These are phyloP conservation scores for Alectura lathami DNA, from an alignment of 2,113 vertebrate species.

Conservation along the genomic window DNA sequence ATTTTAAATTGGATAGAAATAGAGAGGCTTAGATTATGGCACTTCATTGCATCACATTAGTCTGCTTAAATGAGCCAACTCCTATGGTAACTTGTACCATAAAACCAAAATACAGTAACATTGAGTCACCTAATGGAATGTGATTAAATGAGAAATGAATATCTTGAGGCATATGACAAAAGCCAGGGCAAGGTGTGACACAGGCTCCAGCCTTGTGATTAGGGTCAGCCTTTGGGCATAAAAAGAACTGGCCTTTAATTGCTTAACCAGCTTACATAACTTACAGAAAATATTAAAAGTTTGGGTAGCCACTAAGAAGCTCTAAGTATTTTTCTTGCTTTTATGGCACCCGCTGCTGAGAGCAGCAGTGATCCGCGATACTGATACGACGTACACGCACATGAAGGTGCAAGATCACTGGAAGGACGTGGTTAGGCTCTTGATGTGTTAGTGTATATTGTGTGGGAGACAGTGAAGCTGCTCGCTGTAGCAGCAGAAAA, in stretches of 20 bases:
- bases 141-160: background rate
- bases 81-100: background rate
- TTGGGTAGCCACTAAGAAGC: background rate
- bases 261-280: background rate
- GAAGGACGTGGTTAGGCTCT: background rate
- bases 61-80: background rate
- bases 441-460: background rate
- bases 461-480: background rate
- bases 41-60: background rate
- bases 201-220: background rate
- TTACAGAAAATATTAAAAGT: background rate
- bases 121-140: background rate
- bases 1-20: background rate
- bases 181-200: background rate
- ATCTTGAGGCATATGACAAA: background rate
- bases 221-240: background rate
- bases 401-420: background rate
- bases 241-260: background rate
- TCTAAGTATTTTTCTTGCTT: background rate
- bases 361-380: background rate
- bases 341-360: background rate
- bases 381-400: rapidly evolving
- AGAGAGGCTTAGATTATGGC: background rate
- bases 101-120: background rate
- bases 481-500: background rate